These are phyloP conservation scores for mouse (Mus musculus) DNA, from an alignment of 2,113 vertebrate species.

Conservation along the genomic window GRCm39 chr10:130166501-130167000, in stretches of 20 bases:
- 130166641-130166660: not conserved
- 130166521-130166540: no score
- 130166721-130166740: constrained; percentile 33
- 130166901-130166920: not conserved
- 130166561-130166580: not conserved
- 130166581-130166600: not conserved
- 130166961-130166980: not conserved
- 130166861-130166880: not conserved
- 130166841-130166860: constrained; percentile 50
- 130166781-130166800: constrained; percentile 57
- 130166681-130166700: not conserved
- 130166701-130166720: not conserved
- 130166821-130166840: constrained; percentile 60
- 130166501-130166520: no score
- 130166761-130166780: not conserved
- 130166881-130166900: not conserved
- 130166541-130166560: no score
- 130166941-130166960: not conserved
- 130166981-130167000: not conserved
- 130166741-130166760: not conserved
- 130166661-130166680: not conserved
- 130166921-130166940: not conserved
- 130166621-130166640: not conserved
- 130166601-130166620: not conserved
- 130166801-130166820: constrained; percentile 67